Base-by-base conservation (phyloP, 2,113 vertebrate species). In the Brevimyrus niger region DNA sequence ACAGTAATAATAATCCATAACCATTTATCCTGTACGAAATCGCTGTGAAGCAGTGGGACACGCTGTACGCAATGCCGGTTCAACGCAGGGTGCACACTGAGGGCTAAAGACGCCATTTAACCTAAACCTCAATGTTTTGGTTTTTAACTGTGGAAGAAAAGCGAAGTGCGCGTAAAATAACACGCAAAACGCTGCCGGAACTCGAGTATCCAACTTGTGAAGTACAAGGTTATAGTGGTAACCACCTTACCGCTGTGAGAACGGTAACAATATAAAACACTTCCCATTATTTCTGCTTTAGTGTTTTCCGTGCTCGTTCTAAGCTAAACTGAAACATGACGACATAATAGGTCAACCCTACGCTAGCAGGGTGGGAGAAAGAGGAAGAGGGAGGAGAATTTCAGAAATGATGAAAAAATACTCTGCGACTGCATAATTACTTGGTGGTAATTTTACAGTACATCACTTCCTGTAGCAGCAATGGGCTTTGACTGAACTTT, bases 401-500 rank as follows among this genome's bases (percentile, higher is more conserved):
- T 13, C 11, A 80, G 50, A 73, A 88, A 27, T 58, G 86, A 44
- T 4, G 19, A 48, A 88, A 88, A 69, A 27, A 88, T 46, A 76
- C 55, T 48, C 23, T 27, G 48, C 23, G 9, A 21, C 47, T 44
- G 84, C 61, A 19, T 38, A 61, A 21, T 21, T 31, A 53, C n/a
- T 86, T 69, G 46, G 38, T 85, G 83, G 61, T 42, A 58, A 76
- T 51, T 48, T 65, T 51, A 48, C 27, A 27, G 69, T 53, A 53
- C 88, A 88, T 88, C 88, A 88, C 88, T 88, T 88, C 88, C 88
- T 88, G 88, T 88, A 47, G 46, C 46, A 27, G 53, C 19, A 35
- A 38, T 73, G 10, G 48, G 65, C 65, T 76, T 76, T 65, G 69
- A 23, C 31, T 88, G 61, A 82, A 88, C 55, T 69, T 48, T 55